Base-by-base conservation (phyloP, 1,140 invertebrate species). In the Drosophila lacteicornis region DNA sequence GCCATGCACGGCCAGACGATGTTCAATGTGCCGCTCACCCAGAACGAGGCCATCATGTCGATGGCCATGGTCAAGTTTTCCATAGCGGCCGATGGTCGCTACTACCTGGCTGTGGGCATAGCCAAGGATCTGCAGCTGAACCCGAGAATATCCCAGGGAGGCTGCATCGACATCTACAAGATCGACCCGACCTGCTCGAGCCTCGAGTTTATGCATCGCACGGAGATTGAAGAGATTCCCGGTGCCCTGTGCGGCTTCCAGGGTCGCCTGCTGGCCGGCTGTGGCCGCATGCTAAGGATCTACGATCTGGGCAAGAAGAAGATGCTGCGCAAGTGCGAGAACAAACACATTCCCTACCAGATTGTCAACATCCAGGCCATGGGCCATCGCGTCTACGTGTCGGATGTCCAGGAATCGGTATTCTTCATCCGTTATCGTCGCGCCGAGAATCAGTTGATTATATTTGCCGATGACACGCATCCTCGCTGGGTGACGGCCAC, bases 301-400 rank as follows among this genome's bases (percentile, higher is more conserved):
- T 99, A 99, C 92, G 99, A 99, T 82, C 95, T 99, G 87, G 99
- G 99, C 45, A 99, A 98, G 87, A 98, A 99, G 92, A 99, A 99
- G 93, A 92, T 99, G 36, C 93, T 99, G 6, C 94, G 98, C 43
- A 99, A 99, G 93, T 99, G 99, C 94, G 99, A 99, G 94, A 99
- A 99, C 93, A 98, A 99, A 95, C 98, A 99, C 93, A 97, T 99
- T 93, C 98, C 99, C 13, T 98, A 99, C 92, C 95, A 97, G 53
- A 98, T 99, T 62, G 96, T 98, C 0, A 97, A 97, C 68, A 98
- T 99, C 59, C 97, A 98, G 92, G 96, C 98, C 0, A 96, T 98
- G 82, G 98, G 99, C 1, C 96, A 98, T 88, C 95, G 99, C 53
- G 97, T 99, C 33, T 98, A 97, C 87, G 99, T 99, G 0, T 96